phyloP scores from a whole-genome alignment of 2,888 invertebrate genomes.

The Allophyes oxyacanthae region DNA sequence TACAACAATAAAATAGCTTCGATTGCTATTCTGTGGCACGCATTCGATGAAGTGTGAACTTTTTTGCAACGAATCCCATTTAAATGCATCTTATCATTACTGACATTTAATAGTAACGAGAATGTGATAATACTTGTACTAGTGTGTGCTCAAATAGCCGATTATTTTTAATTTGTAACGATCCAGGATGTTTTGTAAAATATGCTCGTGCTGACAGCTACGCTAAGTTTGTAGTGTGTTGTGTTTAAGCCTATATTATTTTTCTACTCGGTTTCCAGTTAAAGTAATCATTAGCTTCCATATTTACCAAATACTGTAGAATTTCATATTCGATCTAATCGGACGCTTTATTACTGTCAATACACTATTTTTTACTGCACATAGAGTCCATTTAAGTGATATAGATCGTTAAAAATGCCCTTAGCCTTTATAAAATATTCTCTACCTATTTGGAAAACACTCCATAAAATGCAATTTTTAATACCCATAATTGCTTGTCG shows the following conservation, averaged over 20 bases:
- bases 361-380: slow-evolving; percentile 31
- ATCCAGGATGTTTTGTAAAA: neutral
- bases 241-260: too few species aligned
- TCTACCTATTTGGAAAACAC: slow-evolving; percentile 37
- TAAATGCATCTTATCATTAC: slow-evolving; percentile 39
- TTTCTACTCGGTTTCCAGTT: too few species aligned
- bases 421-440: slow-evolving; percentile 40
- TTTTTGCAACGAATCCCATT: slow-evolving; percentile 36
- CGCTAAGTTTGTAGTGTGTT: too few species aligned
- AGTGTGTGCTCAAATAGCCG: slow-evolving; percentile 3
- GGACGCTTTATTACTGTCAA: slow-evolving; percentile 41
- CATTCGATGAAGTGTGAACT: slow-evolving; percentile 37
- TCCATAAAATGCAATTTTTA: slow-evolving; percentile 37
- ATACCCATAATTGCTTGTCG: slow-evolving; percentile 38
- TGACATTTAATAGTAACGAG: slow-evolving; percentile 46
- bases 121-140: slow-evolving; percentile 35
- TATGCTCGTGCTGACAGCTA: neutral
- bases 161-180: slow-evolving; percentile 30
- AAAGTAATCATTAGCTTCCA: slow-evolving; percentile 10
- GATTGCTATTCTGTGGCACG: slow-evolving; percentile 17
- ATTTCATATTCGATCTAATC: slow-evolving; percentile 29
- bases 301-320: slow-evolving; percentile 11
- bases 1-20: slow-evolving; percentile 30
- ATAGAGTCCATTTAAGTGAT: slow-evolving; percentile 30
- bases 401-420: slow-evolving; percentile 30